Evolutionary conservation across 2,888 invertebrate genomes (phyloP).

Genomic region (Patella depressa): DNA sequence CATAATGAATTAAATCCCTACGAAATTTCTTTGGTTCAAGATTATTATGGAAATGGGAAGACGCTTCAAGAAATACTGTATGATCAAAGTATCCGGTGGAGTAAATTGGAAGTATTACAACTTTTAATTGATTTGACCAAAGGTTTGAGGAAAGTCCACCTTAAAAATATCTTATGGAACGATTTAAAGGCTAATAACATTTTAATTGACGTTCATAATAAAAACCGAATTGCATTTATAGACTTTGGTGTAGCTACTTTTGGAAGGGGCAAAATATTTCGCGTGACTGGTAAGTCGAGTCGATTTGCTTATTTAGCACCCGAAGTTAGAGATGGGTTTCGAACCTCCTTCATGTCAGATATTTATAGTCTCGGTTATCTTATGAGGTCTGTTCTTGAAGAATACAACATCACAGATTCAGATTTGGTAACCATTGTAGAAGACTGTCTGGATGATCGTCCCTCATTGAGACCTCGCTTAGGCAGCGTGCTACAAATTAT

Average conservation of each 20-base stretch:
- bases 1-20: neutral
- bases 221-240: conserved; percentile 30
- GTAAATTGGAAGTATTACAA: neutral
- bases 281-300: conserved; percentile 33
- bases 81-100: neutral
- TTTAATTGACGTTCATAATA: neutral
- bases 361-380: conserved; percentile 39
- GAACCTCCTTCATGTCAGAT: conserved; percentile 31
- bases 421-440: too few relatives aligned
- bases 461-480: too few relatives aligned
- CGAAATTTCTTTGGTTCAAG: neutral
- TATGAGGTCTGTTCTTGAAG: conserved; percentile 14
- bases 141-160: conserved; percentile 35
- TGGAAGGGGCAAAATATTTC: conserved; percentile 35
- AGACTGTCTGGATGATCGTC: too few relatives aligned
- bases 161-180: conserved; percentile 33
- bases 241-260: conserved; percentile 40
- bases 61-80: neutral
- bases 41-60: neutral
- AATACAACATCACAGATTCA: too few relatives aligned
- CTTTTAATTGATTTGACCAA: conserved; percentile 26
- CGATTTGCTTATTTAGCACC: conserved; percentile 37
- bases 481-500: too few relatives aligned
- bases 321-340: conserved; percentile 33
- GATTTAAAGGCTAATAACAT: conserved; percentile 32